Evolutionary conservation across 2,888 invertebrate species (phyloP), one percentile per base, ranked within the genome.

Genomic region (Acronicta aceris): DNA sequence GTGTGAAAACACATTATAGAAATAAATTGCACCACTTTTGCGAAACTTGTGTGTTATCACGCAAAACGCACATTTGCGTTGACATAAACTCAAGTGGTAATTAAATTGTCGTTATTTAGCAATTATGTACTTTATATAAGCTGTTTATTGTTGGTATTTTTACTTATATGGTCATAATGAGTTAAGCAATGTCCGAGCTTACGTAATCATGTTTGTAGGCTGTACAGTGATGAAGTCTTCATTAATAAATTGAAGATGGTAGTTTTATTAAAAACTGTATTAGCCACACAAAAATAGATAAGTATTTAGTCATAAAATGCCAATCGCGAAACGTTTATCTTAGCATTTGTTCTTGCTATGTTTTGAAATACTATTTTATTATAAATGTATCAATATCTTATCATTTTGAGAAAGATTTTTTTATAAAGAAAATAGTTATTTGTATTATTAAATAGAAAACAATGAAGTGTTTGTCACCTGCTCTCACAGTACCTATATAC

Each of bases 41-140:
- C 73, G 59, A 75, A 73, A 68, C 58, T 53, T 9, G 47, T 47
- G 47, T 58, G 64, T 61, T 65, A 67, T 72, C 87, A 88, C 87
- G 88, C 87, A 65, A 88, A 72, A 71, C 57, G 36, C 54, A 59
- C 83, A 87, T 88, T 87, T 83, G 65, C 77, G 75, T 78, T 84
- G 82, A 78, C 85, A 84, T 65, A 69, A 67, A 76, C 59, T 65
- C 52, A 67, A 59, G 41, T 65, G 62, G 67, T 72, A 81, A 86
- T 86, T 86, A 87, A 81, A 84, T 71, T 64, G 80, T 82, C 84
- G 71, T 87, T 87, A 86, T 71, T 71, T 71, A 65, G 49, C 71
- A 58, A 75, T 79, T 76, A 76, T 68, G 52, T 78, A 61, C 51
- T 66, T 61, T 73, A 70, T 68, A 57, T 64, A 74, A 45, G 57